Evolutionary conservation across 2,113 vertebrate species (phyloP), one percentile per base, ranked within the genome.

Genomic region (Micronycteris hirsuta): DNA sequence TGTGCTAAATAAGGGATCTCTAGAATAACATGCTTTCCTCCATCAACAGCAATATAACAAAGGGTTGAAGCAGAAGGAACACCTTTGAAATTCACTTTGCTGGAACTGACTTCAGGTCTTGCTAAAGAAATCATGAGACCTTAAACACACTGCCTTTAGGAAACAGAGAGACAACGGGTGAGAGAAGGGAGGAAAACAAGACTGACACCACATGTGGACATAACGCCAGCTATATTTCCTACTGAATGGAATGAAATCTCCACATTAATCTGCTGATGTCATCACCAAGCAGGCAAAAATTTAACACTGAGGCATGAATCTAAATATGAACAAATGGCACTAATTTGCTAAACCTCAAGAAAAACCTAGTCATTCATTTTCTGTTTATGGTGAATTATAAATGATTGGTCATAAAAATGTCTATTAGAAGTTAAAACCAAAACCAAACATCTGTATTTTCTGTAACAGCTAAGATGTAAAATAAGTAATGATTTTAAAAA

Each of bases 261-360:
- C 43, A 86, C 77, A 92, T n/a, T 82, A 83, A 95, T 33, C 56
- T 92, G 68, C 38, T 80, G 41, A 83, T 68, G 52, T 13, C n/a
- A 93, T 65, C 31, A 68, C 41, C 28, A 93, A 33, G 16, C 71
- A 92, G 41, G 26, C 61, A 91, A 17, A 74, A 94, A 93, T 67
- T 73, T 74, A 96, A 93, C 49, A 63, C 36, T 28, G 52, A 96
- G 67, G 61, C 65, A 88, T 41, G 24, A 93, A 52, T 52, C 67
- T 89, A 90, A 94, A 95, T 89, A 95, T 76, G 43, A 83, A 87
- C 19, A 85, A 95, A 76, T n/a, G 47, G 67, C n/a, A 94, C 47
- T 82, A 93, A 92, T 74, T 49, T 93, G 68, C 74, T 92, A 93
- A 92, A 70, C 20, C 67, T 70, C 68, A 94, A 70, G 45, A 85